Evolutionary conservation across 2,888 invertebrate genomes (phyloP).

Genomic region (Parnassius smintheus): DNA sequence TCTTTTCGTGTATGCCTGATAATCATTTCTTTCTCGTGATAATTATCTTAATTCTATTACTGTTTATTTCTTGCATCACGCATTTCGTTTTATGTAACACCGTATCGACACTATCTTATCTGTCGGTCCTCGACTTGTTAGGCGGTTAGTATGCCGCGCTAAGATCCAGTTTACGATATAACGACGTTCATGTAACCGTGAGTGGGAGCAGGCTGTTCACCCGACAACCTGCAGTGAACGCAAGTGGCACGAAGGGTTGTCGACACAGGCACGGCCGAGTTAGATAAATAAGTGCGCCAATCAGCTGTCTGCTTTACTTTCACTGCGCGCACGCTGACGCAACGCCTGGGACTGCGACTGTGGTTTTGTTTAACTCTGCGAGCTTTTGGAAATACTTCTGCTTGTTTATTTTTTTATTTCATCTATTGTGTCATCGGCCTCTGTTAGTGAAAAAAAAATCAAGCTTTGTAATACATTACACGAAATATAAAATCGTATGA

Average conservation of each 20-base stretch:
- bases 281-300: conserved; percentile 22
- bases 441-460: no score
- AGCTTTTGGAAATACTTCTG: conserved; percentile 9
- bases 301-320: conserved; percentile 32
- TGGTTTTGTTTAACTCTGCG: neutral
- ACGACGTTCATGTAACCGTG: neutral
- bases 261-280: conserved; percentile 15
- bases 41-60: no score
- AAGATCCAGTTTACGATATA: neutral
- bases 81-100: neutral
- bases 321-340: conserved; percentile 32
- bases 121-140: no score
- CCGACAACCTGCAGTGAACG: conserved; percentile 8
- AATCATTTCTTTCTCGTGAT: no score
- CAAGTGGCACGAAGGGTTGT: conserved; percentile 9
- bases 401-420: neutral
- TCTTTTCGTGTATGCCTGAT: no score
- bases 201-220: conserved; percentile 7
- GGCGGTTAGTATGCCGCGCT: neutral
- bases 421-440: no score
- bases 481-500: no score
- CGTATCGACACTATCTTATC: neutral
- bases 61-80: no score
- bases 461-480: no score
- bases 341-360: conserved; percentile 17